Evolutionary conservation across 92 coral and sea anemone species (phyloP), one percentile per base, ranked within the genome.

Genomic region (Porites evermanni): DNA sequence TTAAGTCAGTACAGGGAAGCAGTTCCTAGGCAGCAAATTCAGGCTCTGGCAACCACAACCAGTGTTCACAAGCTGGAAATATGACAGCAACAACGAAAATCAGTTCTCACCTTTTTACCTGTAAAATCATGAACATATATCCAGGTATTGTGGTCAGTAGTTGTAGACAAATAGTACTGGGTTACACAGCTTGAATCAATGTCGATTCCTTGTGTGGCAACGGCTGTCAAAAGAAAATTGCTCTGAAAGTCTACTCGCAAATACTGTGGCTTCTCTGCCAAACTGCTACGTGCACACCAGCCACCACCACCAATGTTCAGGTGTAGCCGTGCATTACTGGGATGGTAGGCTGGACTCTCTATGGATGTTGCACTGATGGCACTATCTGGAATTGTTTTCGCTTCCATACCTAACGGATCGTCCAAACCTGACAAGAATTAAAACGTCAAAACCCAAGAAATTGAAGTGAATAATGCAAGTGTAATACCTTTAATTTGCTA

Each of bases 281-380:
- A 18, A 23, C 16, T 5, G 12, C 6, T 3, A 12, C 0, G 0
- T 66, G 74, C 84, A 67, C 84, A 79, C 84, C 84, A 79, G 2
- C 84, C 84, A 52, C 84, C 84, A 5, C 74, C 84, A 14, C 74
- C 84, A 16, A 67, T 67, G 52, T 20, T 13, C 2, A 66, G 84
- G 47, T 79, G 24, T 18, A 79, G 74, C 13, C 84, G 84, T 0
- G 64, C 84, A 67, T 51, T 66, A 13, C 74, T 66, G 6, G 84
- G 52, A 1, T 67, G 47, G 74, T 32, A 79, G 4, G 14, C 16
- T 53, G 47, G 2, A 13, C 84, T 79, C 50, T 52, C 65, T 3
- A 3, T 12, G 14, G 74, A 66, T 16, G 64, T 52, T 66, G 84
- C 84, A 47, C 19, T 12, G n/a, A 79, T 67, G 17, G 60, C 58